These are phyloP conservation scores for Sialia sialis DNA, from an alignment of 2,113 vertebrate species.

Conservation along the genomic window DNA sequence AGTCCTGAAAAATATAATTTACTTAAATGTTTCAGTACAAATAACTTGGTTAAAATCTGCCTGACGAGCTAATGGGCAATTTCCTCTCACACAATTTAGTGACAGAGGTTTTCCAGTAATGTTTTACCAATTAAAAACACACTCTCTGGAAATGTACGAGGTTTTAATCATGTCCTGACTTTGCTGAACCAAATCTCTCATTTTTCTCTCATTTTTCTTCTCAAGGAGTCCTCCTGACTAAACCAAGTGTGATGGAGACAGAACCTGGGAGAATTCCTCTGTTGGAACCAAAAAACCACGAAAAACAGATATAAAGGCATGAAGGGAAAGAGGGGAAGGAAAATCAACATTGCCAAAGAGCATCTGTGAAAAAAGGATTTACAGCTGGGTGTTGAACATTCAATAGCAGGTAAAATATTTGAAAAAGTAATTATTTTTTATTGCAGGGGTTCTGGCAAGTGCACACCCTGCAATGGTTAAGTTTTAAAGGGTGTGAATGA, in stretches of 20 bases:
- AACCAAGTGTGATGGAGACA: neutral
- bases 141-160: neutral
- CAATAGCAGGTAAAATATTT: neutral
- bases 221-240: neutral
- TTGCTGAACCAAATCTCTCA: neutral
- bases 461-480: neutral
- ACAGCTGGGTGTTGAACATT: neutral
- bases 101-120: neutral
- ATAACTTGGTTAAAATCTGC: neutral
- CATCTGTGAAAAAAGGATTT: neutral
- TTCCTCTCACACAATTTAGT: neutral
- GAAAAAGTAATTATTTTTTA: neutral
- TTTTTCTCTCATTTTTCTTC: neutral
- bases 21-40: neutral
- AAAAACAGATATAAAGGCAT: neutral
- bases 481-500: neutral
- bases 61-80: neutral
- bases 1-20: neutral
- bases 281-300: neutral
- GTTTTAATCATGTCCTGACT: neutral
- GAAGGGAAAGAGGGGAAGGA: neutral
- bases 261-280: neutral
- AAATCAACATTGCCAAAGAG: neutral
- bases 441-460: neutral
- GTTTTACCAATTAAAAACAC: neutral